These are phyloP conservation scores for Mus pahari DNA, from an alignment of 2,113 vertebrate species.

Conservation along the genomic window DNA sequence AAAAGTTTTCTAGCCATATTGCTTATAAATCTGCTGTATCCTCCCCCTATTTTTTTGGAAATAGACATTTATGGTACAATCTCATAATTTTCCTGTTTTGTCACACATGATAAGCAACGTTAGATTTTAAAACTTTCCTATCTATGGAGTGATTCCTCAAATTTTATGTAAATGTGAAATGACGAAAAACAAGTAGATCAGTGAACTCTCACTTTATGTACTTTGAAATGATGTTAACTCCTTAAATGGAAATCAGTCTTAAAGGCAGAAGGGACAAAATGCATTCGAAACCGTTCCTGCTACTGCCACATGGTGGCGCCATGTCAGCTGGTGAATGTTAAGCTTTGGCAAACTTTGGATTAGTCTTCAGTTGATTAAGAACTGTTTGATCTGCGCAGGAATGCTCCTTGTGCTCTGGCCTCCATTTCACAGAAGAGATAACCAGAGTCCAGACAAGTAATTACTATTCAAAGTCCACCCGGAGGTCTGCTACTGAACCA, in stretches of 20 bases:
- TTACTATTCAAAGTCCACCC: not conserved
- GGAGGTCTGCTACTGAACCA: constrained; percentile 1
- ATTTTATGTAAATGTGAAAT: constrained; percentile 5
- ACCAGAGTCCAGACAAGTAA: constrained; percentile 9
- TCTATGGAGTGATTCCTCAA: not conserved
- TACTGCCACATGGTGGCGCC: constrained; percentile 79
- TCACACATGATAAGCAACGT: not conserved
- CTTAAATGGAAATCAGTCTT: constrained; percentile 5
- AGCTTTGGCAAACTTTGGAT: constrained; percentile 35
- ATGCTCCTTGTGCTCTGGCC: not conserved
- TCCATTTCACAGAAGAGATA: constrained; percentile 23
- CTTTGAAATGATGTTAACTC: constrained; percentile 5
- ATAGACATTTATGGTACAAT: not conserved
- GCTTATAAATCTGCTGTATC: not conserved
- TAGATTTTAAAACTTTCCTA: not conserved
- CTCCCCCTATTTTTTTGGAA: constrained; percentile 25
- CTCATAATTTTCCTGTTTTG: not conserved
- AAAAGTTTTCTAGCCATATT: not conserved
- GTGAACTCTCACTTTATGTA: not conserved
- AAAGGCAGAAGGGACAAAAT: not conserved
- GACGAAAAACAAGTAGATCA: not conserved
- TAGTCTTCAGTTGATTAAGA: constrained; percentile 18
- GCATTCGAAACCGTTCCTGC: constrained; percentile 26
- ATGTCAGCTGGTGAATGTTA: constrained; percentile 61
- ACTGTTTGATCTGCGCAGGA: not conserved